Percentiles rank a stretch among this genome's conserved stretches.
These are phyloP conservation scores for Synodontis membranacea DNA, from an alignment of 2,113 vertebrate species.

Conservation along the genomic window DNA sequence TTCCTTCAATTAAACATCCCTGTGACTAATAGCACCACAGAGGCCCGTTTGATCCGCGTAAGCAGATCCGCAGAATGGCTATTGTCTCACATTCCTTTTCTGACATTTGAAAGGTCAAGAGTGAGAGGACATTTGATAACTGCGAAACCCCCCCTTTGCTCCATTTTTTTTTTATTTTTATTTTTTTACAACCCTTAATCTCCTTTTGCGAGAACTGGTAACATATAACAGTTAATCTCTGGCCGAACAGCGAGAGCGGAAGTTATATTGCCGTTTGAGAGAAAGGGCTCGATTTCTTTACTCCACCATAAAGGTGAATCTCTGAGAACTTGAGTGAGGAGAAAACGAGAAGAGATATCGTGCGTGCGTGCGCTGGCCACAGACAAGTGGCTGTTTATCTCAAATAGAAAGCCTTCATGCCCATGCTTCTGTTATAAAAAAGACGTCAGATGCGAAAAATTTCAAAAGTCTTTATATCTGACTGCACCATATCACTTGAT, in stretches of 20 bases:
- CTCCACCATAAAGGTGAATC: slow-evolving; percentile 40
- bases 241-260: slow-evolving; percentile 61
- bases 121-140: slow-evolving; percentile 78
- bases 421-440: background rate
- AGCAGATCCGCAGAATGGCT: slow-evolving; percentile 69
- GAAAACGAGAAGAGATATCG: slow-evolving; percentile 44
- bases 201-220: slow-evolving; percentile 67
- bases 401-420: slow-evolving; percentile 23
- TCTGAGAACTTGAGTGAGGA: slow-evolving; percentile 28
- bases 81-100: slow-evolving; percentile 73
- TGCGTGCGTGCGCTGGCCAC: background rate
- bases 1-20: slow-evolving; percentile 60
- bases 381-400: slow-evolving; percentile 38
- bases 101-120: slow-evolving; percentile 79
- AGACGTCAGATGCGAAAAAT: background rate
- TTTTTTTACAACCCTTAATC: slow-evolving; percentile 72
- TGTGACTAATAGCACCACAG: slow-evolving; percentile 64
- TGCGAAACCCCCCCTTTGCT: slow-evolving; percentile 71
- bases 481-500: background rate
- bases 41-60: slow-evolving; percentile 72
- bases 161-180: slow-evolving; percentile 66
- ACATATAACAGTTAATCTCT: slow-evolving; percentile 72
- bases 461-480: background rate
- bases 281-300: slow-evolving; percentile 33
- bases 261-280: slow-evolving; percentile 48